Percentiles rank a stretch among this genome's conserved stretches.
phyloP scores from a whole-genome alignment of 2,113 vertebrate species.

The Megaceryle torquata region DNA sequence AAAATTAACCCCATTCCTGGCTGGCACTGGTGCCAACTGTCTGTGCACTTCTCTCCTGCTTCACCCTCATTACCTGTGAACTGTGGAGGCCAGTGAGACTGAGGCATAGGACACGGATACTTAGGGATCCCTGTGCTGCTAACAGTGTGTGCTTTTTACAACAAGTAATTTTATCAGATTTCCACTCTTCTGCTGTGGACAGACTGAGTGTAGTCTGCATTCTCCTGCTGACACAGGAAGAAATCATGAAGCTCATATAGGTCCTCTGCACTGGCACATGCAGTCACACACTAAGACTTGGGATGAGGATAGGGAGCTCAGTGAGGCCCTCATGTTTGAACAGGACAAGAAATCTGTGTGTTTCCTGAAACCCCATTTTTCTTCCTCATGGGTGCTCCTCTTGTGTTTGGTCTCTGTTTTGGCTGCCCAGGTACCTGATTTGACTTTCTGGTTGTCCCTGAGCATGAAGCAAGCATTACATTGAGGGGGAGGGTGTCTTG shows the following conservation, averaged over 20 bases:
- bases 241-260: neutral
- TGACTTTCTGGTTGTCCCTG: neutral
- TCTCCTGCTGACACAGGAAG: neutral
- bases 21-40: neutral
- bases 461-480: neutral
- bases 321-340: neutral
- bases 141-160: neutral
- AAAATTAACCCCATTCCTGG: neutral
- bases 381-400: rapidly evolving
- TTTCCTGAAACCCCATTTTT: neutral
- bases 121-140: neutral
- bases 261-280: neutral
- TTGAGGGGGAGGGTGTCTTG: neutral
- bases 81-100: neutral
- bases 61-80: neutral
- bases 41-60: neutral
- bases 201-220: neutral
- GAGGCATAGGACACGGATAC: rapidly evolving
- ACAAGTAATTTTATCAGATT: neutral
- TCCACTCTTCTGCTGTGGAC: neutral
- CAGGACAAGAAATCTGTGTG: neutral
- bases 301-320: neutral
- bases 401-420: neutral
- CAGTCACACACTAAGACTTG: neutral
- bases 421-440: neutral